Evolutionary conservation across 1,140 invertebrate species (phyloP), one percentile per base, ranked within the genome.

Genomic region (Himalopsyche phryganea): DNA sequence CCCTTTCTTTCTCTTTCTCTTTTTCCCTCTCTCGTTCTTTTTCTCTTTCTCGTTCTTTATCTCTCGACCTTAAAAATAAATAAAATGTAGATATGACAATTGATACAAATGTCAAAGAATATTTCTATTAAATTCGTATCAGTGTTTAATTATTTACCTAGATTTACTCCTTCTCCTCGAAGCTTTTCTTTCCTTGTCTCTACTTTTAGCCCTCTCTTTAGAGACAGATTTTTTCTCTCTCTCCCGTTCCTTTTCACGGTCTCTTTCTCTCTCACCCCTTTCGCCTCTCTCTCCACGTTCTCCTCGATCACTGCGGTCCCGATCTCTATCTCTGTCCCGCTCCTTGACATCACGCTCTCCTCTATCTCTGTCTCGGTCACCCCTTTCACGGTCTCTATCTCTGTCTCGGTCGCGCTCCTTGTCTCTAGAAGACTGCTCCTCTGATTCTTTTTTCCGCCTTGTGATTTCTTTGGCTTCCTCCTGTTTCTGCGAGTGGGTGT

Each of bases 391-490:
- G 32, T 67, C 60, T 38, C 65, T 58, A 41, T 69, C 68, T 36
- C 67, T 63, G 32, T 71, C 65, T 23, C 68, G 63, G 41, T 72
- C 70, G 18, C 72, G 56, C 49, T 77, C 73, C 1, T 69, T 65
- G 50, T 69, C 67, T 72, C 70, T 42, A 65, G 70, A 40, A 20
- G 20, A 49, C 32, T 20, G 49, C 33, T 63, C 59, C 20, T 72
- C 67, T 44, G 67, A 66, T 28, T 71, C 68, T 47, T 52, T 51
- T 47, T 73, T 74, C 40, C 69, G 67, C 36, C 72, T 68, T 41
- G 67, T 69, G 17, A 74, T 74, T 64, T 78, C 75, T 52, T 74
- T 75, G 56, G 75, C 81, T 67, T 83, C 81, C 65, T 86, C 84
- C 77, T 85, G 82, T 78, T 85, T 85, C 81, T 84, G 79, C 65